These are phyloP conservation scores for Agrochola circellaris DNA, from an alignment of 2,888 invertebrate species.

Conservation along the genomic window DNA sequence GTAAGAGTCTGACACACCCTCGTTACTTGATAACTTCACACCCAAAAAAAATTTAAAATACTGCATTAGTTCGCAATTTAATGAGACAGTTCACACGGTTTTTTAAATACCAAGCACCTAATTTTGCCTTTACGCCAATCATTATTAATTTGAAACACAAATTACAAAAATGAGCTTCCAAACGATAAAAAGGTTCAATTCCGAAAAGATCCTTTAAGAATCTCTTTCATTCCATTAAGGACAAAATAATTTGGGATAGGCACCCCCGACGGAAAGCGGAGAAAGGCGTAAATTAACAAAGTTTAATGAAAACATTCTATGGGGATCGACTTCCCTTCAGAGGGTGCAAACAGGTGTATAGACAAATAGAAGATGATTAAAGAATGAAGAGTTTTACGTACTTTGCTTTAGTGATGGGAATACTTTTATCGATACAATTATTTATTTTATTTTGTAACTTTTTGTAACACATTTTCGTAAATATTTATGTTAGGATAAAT, in stretches of 20 bases:
- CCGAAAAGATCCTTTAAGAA: constrained; percentile 25
- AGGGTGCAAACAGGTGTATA: constrained; percentile 78
- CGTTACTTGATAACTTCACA: too few species aligned
- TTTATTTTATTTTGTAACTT: background rate
- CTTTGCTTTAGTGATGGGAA: constrained; percentile 56
- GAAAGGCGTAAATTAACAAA: constrained; percentile 82
- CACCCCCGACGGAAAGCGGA: constrained; percentile 25
- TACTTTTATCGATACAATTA: constrained; percentile 4
- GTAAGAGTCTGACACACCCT: too few species aligned
- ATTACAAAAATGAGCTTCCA: constrained; percentile 26
- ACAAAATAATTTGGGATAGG: constrained; percentile 54
- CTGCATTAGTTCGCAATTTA: background rate
- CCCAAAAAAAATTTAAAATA: too few species aligned
- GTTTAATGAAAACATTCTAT: constrained; percentile 85
- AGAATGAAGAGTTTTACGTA: constrained; percentile 55
- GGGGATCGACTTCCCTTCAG: constrained; percentile 52
- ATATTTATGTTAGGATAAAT: background rate
- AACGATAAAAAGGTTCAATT: constrained; percentile 36
- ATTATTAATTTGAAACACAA: constrained; percentile 35
- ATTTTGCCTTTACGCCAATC: constrained; percentile 25
- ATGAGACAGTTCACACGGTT: background rate
- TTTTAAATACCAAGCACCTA: background rate
- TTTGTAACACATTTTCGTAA: background rate
- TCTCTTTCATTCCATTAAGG: constrained; percentile 48
- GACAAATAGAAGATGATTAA: constrained; percentile 75